Percentiles rank a stretch among this genome's conserved stretches.
Conservation (phyloP, 2,888 invertebrate genomes). For the Sminthurides aquaticus region DNA sequence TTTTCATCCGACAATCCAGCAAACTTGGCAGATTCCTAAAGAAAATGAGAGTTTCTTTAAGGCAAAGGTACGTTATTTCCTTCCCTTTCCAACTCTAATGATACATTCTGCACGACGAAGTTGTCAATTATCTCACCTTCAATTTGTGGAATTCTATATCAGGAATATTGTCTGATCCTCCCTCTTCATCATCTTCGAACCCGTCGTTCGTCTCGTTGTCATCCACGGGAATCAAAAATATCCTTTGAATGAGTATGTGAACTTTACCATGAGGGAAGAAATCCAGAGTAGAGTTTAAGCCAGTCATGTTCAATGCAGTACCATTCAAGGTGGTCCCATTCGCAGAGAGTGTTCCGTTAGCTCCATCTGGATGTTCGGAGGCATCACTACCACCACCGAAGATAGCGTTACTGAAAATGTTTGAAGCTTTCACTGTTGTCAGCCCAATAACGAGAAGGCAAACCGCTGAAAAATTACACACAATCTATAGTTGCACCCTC, state of each 20-base stretch:
- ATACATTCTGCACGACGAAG: too few relatives aligned
- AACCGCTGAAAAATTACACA: too few relatives aligned
- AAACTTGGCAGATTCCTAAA: conserved; percentile 16
- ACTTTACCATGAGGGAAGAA: neutral
- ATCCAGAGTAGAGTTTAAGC: neutral
- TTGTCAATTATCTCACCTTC: conserved; percentile 10
- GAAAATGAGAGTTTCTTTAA: neutral
- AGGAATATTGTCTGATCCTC: conserved; percentile 6
- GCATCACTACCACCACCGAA: neutral
- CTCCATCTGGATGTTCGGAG: too few relatives aligned
- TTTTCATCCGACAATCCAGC: conserved; percentile 21
- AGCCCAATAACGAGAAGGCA: neutral
- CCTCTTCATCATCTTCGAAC: neutral
- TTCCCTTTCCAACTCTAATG: too few relatives aligned
- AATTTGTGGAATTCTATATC: conserved; percentile 17
- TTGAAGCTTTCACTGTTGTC: neutral
- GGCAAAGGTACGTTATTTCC: too few relatives aligned
- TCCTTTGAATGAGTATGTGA: neutral
- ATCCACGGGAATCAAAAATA: conserved; percentile 2
- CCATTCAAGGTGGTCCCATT: neutral
- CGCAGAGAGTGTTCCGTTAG: neutral
- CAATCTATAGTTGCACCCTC: too few relatives aligned
- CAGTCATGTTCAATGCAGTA: neutral
- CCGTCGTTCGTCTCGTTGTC: neutral
- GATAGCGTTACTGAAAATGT: neutral